Percentiles rank a stretch among this genome's conserved stretches.
Conservation (phyloP, 2,888 invertebrate genomes). For the Heliconius aoede region DNA sequence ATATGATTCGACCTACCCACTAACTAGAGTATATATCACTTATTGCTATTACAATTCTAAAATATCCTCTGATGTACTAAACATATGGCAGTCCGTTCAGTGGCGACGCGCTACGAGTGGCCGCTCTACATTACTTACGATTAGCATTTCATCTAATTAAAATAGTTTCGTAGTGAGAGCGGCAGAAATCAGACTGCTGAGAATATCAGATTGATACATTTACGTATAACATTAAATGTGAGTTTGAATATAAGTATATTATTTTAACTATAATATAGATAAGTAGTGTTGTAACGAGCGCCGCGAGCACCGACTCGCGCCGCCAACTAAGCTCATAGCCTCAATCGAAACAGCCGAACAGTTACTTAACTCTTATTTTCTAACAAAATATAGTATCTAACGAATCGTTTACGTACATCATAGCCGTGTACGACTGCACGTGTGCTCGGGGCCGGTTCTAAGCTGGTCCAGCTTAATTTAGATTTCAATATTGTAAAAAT, state of each 20-base stretch:
- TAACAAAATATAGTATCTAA: constrained; percentile 8
- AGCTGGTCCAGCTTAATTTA: no score
- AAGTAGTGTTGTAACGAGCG: background rate
- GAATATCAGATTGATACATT: background rate
- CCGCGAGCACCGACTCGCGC: background rate
- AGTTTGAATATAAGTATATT: background rate
- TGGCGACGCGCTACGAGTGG: background rate
- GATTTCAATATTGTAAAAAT: no score
- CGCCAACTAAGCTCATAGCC: constrained; percentile 20
- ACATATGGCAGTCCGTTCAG: no score
- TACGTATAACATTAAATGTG: constrained; percentile 1
- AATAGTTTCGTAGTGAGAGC: background rate
- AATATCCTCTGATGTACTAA: constrained; percentile 34
- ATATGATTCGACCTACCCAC: constrained; percentile 40
- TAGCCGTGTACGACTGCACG: background rate
- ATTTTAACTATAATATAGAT: background rate
- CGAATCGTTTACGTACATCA: background rate
- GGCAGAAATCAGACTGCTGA: background rate
- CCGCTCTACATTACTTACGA: no score
- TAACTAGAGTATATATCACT: constrained; percentile 37
- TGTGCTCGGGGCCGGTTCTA: no score
- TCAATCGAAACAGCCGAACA: background rate
- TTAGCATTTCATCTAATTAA: background rate
- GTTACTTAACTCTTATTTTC: background rate
- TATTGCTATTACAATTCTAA: constrained; percentile 38